Evolutionary conservation across 2,113 vertebrate genomes (phyloP).

Genomic region (Leucosticte australis): DNA sequence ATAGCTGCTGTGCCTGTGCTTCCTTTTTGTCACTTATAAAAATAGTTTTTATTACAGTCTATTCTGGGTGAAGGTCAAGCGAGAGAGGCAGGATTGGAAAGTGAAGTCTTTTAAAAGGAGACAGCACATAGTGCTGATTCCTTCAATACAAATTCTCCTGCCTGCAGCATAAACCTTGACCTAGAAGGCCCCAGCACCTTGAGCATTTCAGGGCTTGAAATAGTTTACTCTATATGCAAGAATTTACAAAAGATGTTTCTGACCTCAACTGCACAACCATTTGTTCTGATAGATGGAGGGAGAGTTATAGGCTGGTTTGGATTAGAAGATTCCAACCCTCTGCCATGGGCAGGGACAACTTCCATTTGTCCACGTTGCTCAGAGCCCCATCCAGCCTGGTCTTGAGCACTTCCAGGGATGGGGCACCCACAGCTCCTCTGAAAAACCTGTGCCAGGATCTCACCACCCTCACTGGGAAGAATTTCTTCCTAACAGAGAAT

Average conservation of each 20-base stretch:
- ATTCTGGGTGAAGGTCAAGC: not conserved
- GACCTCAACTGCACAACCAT: not conserved
- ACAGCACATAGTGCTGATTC: not conserved
- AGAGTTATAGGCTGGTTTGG: not conserved
- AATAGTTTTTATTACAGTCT: conserved; percentile 21
- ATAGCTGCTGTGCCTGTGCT: not conserved
- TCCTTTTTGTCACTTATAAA: conserved; percentile 24
- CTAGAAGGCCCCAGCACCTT: not conserved
- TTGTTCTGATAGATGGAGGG: not conserved
- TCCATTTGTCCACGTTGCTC: not conserved
- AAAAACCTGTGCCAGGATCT: not conserved
- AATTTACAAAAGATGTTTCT: not conserved
- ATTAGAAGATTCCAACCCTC: not conserved
- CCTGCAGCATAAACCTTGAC: not conserved
- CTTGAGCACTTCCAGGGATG: not conserved
- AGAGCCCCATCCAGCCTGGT: not conserved
- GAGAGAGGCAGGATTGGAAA: not conserved
- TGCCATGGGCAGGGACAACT: not conserved
- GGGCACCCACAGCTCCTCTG: not conserved
- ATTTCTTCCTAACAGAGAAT: not conserved
- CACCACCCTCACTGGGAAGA: not conserved
- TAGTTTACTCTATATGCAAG: not conserved
- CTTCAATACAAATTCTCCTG: not conserved
- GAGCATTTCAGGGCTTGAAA: not conserved
- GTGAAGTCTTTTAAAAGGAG: conserved; percentile 3